A percentile compares a stretch with the other conserved stretches of the same genome.
These are phyloP conservation scores for Melieria picta DNA, from an alignment of 2,888 invertebrate genomes.

Conservation along the genomic window DNA sequence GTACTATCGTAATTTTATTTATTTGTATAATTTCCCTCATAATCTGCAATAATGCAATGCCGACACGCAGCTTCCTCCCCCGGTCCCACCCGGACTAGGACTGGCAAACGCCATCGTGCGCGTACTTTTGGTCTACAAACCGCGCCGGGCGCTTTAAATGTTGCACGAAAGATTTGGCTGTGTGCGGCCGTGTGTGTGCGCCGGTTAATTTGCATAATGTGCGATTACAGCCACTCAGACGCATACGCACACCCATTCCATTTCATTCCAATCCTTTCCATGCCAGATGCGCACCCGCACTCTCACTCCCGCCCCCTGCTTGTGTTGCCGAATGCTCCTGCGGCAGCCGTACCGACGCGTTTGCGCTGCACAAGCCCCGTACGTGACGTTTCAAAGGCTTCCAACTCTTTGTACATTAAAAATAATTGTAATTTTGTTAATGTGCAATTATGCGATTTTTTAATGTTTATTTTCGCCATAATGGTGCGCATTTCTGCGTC, in stretches of 20 bases:
- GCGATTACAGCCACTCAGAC: conserved; percentile 31
- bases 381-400: conserved; percentile 29
- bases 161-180: not conserved
- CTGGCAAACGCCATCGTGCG: not conserved
- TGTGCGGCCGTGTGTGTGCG: conserved; percentile 2
- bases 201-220: conserved; percentile 44
- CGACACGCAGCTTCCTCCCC: not conserved
- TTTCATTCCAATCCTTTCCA: no score
- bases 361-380: not conserved
- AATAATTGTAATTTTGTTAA: conserved; percentile 36
- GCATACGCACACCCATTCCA: not conserved
- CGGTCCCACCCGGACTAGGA: not conserved
- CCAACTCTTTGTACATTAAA: conserved; percentile 26
- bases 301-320: not conserved
- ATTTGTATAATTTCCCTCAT: conserved; percentile 35
- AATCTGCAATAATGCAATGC: conserved; percentile 12
- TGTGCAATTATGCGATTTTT: conserved; percentile 33
- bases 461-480: not conserved
- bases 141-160: not conserved
- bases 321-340: not conserved
- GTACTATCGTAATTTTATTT: conserved; percentile 36
- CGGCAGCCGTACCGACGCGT: not conserved
- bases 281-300: not conserved
- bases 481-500: conserved; percentile 27
- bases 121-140: not conserved